A percentile compares a stretch with the other conserved stretches of the same genome.
phyloP scores from a whole-genome alignment of 2,797 vertebrate species.

The Erpetoichthys calabaricus region DNA sequence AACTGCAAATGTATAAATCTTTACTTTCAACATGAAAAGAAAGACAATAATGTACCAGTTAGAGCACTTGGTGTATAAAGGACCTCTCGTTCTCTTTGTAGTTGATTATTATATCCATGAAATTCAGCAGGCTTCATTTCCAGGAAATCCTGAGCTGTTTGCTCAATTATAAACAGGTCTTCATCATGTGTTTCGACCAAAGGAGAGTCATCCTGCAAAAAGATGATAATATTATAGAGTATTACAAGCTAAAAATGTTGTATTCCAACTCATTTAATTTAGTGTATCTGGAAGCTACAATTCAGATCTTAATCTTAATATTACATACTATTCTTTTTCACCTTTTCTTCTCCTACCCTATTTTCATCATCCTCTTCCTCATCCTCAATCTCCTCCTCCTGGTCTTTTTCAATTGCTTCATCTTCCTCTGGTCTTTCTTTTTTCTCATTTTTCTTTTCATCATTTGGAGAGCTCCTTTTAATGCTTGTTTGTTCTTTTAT shows the following conservation, averaged over 20 bases:
- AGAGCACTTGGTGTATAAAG: slow-evolving; percentile 69
- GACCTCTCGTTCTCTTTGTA: slow-evolving; percentile 52
- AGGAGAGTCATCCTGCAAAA: slow-evolving; percentile 46
- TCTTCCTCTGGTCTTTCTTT: slow-evolving; percentile 24
- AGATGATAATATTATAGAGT: neutral
- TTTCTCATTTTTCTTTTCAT: slow-evolving; percentile 4
- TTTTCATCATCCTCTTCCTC: slow-evolving; percentile 15
- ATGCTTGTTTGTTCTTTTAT: slow-evolving; percentile 17
- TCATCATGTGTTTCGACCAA: slow-evolving; percentile 45
- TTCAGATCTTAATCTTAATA: no score
- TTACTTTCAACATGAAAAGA: no score
- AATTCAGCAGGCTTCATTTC: slow-evolving; percentile 58
- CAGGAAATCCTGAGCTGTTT: slow-evolving; percentile 56
- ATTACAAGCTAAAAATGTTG: no score
- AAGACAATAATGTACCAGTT: slow-evolving; percentile 44
- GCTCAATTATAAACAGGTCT: slow-evolving; percentile 55
- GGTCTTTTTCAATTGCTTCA: slow-evolving; percentile 18
- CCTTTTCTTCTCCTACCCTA: slow-evolving; percentile 26
- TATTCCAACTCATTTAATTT: no score
- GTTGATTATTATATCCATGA: slow-evolving; percentile 36
- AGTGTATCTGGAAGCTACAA: no score
- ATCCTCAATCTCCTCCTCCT: slow-evolving; percentile 31
- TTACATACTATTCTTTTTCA: slow-evolving; percentile 12
- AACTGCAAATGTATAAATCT: no score
- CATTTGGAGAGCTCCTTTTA: slow-evolving; percentile 18